phyloP scores from a whole-genome alignment of 2,113 vertebrate species.

The Myotis brandtii region DNA sequence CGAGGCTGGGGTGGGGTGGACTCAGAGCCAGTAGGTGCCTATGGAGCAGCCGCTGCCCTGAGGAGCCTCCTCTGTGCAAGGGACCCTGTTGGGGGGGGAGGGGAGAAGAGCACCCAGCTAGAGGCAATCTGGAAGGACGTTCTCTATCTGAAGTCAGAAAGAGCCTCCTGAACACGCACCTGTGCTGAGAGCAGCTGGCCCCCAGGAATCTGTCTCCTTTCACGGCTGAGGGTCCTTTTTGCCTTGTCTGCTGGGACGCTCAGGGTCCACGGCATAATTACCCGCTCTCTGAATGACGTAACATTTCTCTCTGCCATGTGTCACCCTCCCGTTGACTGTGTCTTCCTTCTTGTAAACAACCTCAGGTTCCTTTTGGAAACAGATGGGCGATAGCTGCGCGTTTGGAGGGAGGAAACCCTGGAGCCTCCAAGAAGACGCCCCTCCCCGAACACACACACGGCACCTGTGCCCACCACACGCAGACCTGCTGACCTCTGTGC shows the following conservation, averaged over 20 bases:
- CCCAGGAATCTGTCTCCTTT: background rate
- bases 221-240: rapidly evolving
- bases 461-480: background rate
- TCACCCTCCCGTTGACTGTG: too few relatives aligned
- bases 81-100: background rate
- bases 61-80: background rate
- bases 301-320: background rate
- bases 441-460: rapidly evolving
- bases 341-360: background rate
- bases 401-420: background rate
- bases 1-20: too few relatives aligned
- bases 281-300: too few relatives aligned
- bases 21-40: background rate
- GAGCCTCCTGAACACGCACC: background rate
- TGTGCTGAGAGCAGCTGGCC: background rate
- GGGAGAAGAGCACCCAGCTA: background rate
- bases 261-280: rapidly evolving
- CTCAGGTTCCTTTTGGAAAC: background rate
- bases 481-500: background rate
- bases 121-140: background rate
- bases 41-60: background rate
- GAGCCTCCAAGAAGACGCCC: rapidly evolving
- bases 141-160: background rate
- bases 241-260: background rate
- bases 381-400: rapidly evolving